Base-by-base conservation (phyloP, 2,888 invertebrate species). In the Ichneumoninae sp. region DNA sequence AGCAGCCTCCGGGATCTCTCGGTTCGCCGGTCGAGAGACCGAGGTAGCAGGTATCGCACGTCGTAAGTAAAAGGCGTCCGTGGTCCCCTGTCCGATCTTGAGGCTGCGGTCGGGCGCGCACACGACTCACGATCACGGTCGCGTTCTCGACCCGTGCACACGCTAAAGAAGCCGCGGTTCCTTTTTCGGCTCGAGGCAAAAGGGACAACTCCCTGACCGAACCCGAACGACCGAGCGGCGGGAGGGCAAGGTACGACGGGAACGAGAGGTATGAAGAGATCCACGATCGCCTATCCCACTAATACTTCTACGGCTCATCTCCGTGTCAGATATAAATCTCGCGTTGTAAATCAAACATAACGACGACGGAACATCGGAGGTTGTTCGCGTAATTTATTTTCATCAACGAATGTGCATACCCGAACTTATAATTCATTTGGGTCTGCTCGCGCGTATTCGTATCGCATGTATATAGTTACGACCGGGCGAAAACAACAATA, bases 31-130 rank as follows among this genome's bases (percentile, higher is more conserved):
- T 60, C 74, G 70, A 69, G 54, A 10, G 19, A 60, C 19, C 19
- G 50, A 78, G 66, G 60, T 57, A 71, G 60, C 78, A 79, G 79
- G 79, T 83, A 83, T 79, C 83, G 79, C 83, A 79, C 83, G 83
- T 83, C 83, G 83, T 83, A 83, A 83, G 79, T 83, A 83, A 83
- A 83, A 83, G 83, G 83, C 83, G 83, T 83, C 83, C 79, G 30
- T 79, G 83, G 83, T 75, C 75, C 57, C 74, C 79, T 65, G 79
- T 83, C 83, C 74, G 79, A 75, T 79, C 71, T 54, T 33, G 30
- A 54, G 57, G 52, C 60, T 74, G 74, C 44, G 74, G 74, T 44
- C 47, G 13, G 36, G 63, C 63, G 16, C n/a, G 63, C 57, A 50
- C 81, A 52, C 69, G 79, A 79, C 79, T 83, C 79, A 66, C 74